Percentiles rank a stretch among this genome's conserved stretches.
Evolutionary conservation across 2,888 invertebrate species (phyloP).

Genomic region (Cynaeus angustus): DNA sequence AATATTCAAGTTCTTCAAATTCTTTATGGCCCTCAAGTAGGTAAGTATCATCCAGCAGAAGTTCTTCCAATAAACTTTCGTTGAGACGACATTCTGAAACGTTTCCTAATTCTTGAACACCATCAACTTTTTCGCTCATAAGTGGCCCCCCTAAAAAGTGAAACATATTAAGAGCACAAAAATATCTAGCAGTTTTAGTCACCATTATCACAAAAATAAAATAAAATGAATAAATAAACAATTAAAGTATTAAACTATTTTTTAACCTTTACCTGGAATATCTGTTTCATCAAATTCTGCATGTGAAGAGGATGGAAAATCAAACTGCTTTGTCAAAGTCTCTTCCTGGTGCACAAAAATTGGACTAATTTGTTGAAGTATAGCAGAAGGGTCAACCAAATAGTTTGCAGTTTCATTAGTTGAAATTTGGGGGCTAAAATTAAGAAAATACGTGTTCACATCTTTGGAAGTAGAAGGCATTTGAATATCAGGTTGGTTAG

Average conservation of each 20-base stretch:
- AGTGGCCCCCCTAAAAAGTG: constrained; percentile 18
- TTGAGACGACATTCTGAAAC: constrained; percentile 30
- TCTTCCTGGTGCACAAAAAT: not conserved
- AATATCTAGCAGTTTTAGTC: too few species aligned
- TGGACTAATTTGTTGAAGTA: constrained; percentile 7
- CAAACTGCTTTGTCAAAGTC: not conserved
- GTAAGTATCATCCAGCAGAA: constrained; percentile 29
- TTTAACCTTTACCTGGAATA: constrained; percentile 12
- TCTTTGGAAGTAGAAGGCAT: not conserved
- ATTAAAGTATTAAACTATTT: too few species aligned
- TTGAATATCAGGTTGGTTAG: too few species aligned
- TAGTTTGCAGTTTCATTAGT: constrained; percentile 1
- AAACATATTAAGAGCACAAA: not conserved
- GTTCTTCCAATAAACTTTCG: constrained; percentile 35
- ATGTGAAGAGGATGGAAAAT: not conserved
- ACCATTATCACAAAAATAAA: too few species aligned
- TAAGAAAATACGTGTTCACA: not conserved
- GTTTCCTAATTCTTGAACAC: constrained; percentile 14
- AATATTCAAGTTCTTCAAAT: constrained; percentile 42
- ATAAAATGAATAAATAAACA: not conserved
- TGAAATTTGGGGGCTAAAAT: not conserved
- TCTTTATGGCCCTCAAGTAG: constrained; percentile 32
- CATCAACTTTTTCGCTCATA: constrained; percentile 16
- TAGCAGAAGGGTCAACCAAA: constrained; percentile 11
- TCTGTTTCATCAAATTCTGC: constrained; percentile 10